A percentile compares a stretch with the other conserved stretches of the same genome.
Evolutionary conservation across 2,113 vertebrate species (phyloP).

Genomic region (Gymnarchus niloticus): DNA sequence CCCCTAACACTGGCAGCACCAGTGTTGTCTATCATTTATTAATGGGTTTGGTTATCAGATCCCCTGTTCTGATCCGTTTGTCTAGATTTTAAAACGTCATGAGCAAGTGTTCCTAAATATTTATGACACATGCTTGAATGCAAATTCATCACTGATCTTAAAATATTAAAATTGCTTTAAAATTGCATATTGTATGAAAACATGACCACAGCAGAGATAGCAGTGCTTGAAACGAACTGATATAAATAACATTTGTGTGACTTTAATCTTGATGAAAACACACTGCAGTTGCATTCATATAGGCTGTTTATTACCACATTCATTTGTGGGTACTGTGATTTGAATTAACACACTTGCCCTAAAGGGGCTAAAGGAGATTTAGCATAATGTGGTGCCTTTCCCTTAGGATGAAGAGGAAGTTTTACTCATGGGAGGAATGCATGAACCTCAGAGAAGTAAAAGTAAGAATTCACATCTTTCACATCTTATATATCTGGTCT

Average conservation of each 20-base stretch:
- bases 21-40: slow-evolving; percentile 21
- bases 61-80: slow-evolving; percentile 2
- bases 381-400: slow-evolving; percentile 17
- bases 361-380: neutral
- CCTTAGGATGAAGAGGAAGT: slow-evolving; percentile 95
- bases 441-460: slow-evolving; percentile 98
- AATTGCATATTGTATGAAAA: neutral
- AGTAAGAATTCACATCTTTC: slow-evolving; percentile 59
- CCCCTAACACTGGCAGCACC: slow-evolving; percentile 9
- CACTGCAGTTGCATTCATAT: neutral
- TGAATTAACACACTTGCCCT: neutral
- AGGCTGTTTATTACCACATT: neutral
- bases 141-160: neutral
- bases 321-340: neutral
- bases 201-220: too few relatives aligned
- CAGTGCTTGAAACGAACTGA: neutral
- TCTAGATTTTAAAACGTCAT: neutral
- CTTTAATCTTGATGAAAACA: neutral
- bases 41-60: slow-evolving; percentile 17
- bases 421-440: slow-evolving; percentile 98
- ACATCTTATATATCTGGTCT: neutral
- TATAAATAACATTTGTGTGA: neutral
- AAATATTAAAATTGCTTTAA: slow-evolving; percentile 11
- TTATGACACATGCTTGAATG: neutral
- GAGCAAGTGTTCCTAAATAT: neutral